phyloP scores from a whole-genome alignment of 2,888 invertebrate genomes.

The Morpho helenor region DNA sequence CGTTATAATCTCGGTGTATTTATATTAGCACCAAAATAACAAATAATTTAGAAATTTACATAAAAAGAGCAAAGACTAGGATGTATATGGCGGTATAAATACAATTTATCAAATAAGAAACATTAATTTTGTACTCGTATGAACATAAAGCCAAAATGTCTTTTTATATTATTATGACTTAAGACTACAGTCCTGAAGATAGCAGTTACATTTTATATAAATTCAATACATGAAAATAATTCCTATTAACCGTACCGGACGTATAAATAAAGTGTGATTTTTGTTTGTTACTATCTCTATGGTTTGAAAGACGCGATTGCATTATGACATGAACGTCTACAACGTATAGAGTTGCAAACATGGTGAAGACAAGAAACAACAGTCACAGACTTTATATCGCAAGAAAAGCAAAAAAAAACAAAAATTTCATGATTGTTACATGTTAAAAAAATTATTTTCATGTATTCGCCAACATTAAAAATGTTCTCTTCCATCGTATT shows the following conservation, averaged over 20 bases:
- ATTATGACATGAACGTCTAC: too few species aligned
- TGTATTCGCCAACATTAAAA: not conserved
- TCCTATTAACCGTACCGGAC: not conserved
- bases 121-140: constrained; percentile 18
- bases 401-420: too few species aligned
- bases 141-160: not conserved
- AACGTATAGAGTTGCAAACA: too few species aligned
- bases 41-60: constrained; percentile 1
- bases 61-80: constrained; percentile 19
- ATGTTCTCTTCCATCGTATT: not conserved
- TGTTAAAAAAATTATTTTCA: too few species aligned
- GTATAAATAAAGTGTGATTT: not conserved
- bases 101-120: constrained; percentile 6
- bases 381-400: too few species aligned
- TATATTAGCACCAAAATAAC: not conserved
- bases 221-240: not conserved
- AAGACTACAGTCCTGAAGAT: not conserved
- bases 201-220: not conserved
- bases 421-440: too few species aligned
- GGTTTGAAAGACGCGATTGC: too few species aligned
- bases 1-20: too few species aligned
- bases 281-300: too few species aligned
- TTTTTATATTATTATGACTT: not conserved
- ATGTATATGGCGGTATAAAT: constrained; percentile 16
- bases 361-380: too few species aligned